Evolutionary conservation across 2,113 vertebrate species (phyloP).

Genomic region (Ranitomeya imitator): DNA sequence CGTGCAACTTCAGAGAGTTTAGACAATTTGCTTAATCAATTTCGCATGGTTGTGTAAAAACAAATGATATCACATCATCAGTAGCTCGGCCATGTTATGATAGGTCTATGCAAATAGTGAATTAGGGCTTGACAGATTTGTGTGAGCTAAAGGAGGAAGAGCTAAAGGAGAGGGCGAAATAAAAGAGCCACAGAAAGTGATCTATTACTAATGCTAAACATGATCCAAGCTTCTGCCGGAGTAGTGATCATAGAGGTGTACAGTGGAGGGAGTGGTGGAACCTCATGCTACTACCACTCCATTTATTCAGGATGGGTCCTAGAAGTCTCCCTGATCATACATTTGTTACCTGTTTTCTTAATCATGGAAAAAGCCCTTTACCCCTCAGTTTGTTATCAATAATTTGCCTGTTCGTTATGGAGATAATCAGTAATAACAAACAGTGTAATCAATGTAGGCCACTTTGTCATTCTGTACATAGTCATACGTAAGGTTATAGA

Average conservation of each 20-base stretch:
- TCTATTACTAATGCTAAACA: not conserved
- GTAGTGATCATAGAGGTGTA: too few relatives aligned
- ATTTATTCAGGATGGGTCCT: too few relatives aligned
- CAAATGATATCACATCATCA: slow-evolving; percentile 20
- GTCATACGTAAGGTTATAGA: not conserved
- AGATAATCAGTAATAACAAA: not conserved
- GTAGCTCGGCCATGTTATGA: not conserved
- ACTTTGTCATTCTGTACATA: too few relatives aligned
- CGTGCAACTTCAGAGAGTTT: not conserved
- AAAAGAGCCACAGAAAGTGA: not conserved
- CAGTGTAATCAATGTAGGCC: too few relatives aligned
- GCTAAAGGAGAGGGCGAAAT: not conserved
- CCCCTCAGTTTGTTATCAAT: too few relatives aligned
- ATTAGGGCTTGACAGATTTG: not conserved
- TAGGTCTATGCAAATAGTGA: not conserved
- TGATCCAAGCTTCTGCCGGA: too few relatives aligned
- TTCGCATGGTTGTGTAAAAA: not conserved
- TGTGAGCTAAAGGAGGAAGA: not conserved
- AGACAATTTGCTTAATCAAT: not conserved
- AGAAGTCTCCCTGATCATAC: too few relatives aligned
- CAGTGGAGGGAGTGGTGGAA: too few relatives aligned
- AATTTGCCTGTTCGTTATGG: not conserved
- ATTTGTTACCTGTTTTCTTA: too few relatives aligned
- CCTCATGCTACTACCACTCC: too few relatives aligned
- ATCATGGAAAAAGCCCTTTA: too few relatives aligned